These are phyloP conservation scores for Buceros bicornis DNA, from an alignment of 2,797 vertebrate species.

Conservation along the genomic window DNA sequence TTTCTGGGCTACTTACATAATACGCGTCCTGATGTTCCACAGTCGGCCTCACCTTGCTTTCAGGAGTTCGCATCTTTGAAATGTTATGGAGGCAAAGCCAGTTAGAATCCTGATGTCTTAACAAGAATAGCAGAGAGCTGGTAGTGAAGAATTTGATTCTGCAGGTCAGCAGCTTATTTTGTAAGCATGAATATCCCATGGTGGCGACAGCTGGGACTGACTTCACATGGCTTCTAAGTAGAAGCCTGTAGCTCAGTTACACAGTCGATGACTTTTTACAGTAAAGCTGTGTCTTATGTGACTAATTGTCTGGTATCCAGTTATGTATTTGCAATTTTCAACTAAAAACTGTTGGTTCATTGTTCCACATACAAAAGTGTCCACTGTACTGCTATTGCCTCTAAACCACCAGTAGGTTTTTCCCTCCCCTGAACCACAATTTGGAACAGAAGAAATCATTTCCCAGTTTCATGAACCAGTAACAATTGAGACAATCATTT, in stretches of 20 bases:
- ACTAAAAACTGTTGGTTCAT: background rate
- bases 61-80: background rate
- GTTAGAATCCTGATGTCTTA: too few species aligned
- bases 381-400: background rate
- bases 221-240: background rate
- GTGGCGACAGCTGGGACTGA: background rate
- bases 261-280: background rate
- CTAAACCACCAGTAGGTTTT: background rate
- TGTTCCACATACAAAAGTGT: background rate
- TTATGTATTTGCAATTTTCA: background rate
- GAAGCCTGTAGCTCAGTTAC: background rate
- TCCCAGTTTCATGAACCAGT: slow-evolving; percentile 24
- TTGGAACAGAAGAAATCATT: background rate
- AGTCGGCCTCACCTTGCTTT: background rate
- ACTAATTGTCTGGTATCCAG: background rate
- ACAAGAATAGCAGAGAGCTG: background rate
- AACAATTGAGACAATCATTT: slow-evolving; percentile 72
- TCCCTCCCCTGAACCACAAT: background rate
- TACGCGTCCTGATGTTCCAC: background rate
- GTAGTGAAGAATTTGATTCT: background rate
- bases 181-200: background rate
- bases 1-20: background rate
- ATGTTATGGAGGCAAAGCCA: background rate
- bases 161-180: background rate
- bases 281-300: background rate